Evolutionary conservation across 2,797 vertebrate genomes (phyloP), one percentile per base, ranked within the genome.

Genomic region (Emydoidea blandingii): DNA sequence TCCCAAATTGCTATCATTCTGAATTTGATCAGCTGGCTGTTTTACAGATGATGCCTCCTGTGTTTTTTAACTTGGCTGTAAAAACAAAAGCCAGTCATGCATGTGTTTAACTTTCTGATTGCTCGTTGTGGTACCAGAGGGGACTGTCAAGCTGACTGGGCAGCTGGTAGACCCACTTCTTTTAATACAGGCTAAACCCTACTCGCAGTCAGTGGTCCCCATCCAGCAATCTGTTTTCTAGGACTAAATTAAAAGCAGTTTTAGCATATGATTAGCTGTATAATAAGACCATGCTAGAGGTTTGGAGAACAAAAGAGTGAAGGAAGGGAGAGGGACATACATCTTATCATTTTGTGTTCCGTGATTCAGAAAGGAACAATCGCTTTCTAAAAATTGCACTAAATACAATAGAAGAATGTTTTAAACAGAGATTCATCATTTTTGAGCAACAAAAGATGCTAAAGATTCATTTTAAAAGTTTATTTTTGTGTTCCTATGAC

Each of bases 191-290:
- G 81, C 96, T 57, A 88, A 97, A 87, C 50, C 56, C 91, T 76
- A 92, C 94, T 97, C 96, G 95, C 98, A 95, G 96, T 93, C 97
- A 96, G 97, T 86, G 92, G 96, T 97, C 97, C 97, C 87, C 92
- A 31, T 81, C 41, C 95, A 95, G 90, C 98, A 97, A 97, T 98
- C 98, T 98, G 98, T 98, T 98, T 97, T 95, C 92, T 53, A 82
- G 31, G 74, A 87, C 90, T 31, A 93, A 98, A 98, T 98, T 97
- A 98, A 98, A 98, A 98, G 97, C 97, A 57, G 95, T 97, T 98
- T 98, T 91, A 98, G 97, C 95, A 91, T 98, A 90, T 97, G 96
- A 98, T 98, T 97, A 98, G 97, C 93, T 94, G 96, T 95, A 53
- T 97, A 97, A 97, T 91, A 83, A 92, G 83, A 14, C 90, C 74